These are phyloP conservation scores for Drosophila affinis DNA, from an alignment of 2,888 invertebrate species.

Conservation along the genomic window DNA sequence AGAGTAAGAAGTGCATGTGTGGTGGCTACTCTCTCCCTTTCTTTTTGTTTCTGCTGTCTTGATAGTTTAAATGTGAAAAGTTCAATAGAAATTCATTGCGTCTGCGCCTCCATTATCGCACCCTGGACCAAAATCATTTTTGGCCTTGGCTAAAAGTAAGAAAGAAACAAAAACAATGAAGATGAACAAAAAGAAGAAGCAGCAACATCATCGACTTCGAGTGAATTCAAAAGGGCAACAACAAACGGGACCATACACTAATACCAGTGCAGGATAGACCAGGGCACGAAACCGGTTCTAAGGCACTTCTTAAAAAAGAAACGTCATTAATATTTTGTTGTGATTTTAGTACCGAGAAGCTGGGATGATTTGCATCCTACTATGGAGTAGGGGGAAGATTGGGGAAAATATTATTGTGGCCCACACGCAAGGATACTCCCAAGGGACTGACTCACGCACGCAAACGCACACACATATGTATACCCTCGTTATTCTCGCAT, in stretches of 20 bases:
- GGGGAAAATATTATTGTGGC: conserved; percentile 14
- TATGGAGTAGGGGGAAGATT: not conserved
- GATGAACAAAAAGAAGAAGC: conserved; percentile 19
- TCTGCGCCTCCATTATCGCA: conserved; percentile 62
- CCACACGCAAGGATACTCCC: conserved; percentile 47
- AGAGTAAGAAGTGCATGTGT: conserved; percentile 25
- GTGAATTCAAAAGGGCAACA: conserved; percentile 41
- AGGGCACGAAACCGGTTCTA: conserved; percentile 54
- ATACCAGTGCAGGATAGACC: conserved; percentile 58
- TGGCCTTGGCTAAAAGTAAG: conserved; percentile 63
- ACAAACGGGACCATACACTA: conserved; percentile 29
- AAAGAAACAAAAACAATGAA: conserved; percentile 33
- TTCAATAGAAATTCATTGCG: conserved; percentile 65
- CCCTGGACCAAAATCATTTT: conserved; percentile 36
- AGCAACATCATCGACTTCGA: conserved; percentile 47
- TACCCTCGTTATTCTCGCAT: conserved; percentile 1
- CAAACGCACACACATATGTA: conserved; percentile 4
- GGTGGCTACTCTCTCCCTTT: conserved; percentile 27
- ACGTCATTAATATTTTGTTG: conserved; percentile 6
- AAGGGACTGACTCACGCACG: conserved; percentile 33
- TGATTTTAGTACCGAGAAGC: not conserved
- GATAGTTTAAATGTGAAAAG: conserved; percentile 46
- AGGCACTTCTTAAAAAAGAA: conserved; percentile 20
- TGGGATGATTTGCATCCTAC: not conserved
- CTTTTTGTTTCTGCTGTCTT: conserved; percentile 30